Conservation (phyloP, 2,888 invertebrate species). For the Yponomeuta evonymella region DNA sequence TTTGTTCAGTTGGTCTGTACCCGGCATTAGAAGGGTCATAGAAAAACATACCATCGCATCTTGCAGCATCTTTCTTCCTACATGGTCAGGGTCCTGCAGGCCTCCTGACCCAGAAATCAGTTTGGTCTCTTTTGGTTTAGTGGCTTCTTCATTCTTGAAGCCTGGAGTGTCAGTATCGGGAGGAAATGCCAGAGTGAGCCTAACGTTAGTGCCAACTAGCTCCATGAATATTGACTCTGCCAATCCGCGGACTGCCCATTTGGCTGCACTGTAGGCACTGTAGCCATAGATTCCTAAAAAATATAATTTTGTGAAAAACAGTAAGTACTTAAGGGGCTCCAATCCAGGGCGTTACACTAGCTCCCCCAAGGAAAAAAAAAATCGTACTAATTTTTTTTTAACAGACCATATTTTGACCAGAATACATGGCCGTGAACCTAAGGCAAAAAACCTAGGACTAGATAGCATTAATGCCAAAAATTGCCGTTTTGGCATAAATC, state of each 20-base stretch:
- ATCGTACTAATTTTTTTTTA: no score
- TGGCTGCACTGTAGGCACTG: slow-evolving; percentile 93
- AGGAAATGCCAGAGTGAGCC: slow-evolving; percentile 90
- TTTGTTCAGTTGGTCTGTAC: not conserved
- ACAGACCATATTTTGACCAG: no score
- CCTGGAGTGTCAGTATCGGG: slow-evolving; percentile 99
- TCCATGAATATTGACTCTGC: slow-evolving; percentile 98
- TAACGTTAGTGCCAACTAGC: slow-evolving; percentile 86
- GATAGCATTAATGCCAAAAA: no score
- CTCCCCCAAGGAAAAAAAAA: no score
- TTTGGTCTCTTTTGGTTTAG: slow-evolving; percentile 92
- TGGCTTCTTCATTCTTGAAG: slow-evolving; percentile 88
- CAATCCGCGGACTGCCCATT: slow-evolving; percentile 96
- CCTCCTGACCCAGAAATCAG: slow-evolving; percentile 89
- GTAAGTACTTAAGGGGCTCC: no score
- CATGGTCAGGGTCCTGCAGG: slow-evolving; percentile 83
- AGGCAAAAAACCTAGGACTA: no score
- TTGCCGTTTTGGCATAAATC: no score
- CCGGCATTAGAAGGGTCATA: not conserved
- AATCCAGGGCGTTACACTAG: no score
- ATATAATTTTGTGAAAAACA: no score
- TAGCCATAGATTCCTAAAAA: slow-evolving; percentile 90
- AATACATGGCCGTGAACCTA: no score
- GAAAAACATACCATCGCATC: slow-evolving; percentile 83
- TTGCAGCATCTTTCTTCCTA: slow-evolving; percentile 85